Base-by-base conservation (phyloP, 2,797 vertebrate genomes). In the Thamnophis elegans region DNA sequence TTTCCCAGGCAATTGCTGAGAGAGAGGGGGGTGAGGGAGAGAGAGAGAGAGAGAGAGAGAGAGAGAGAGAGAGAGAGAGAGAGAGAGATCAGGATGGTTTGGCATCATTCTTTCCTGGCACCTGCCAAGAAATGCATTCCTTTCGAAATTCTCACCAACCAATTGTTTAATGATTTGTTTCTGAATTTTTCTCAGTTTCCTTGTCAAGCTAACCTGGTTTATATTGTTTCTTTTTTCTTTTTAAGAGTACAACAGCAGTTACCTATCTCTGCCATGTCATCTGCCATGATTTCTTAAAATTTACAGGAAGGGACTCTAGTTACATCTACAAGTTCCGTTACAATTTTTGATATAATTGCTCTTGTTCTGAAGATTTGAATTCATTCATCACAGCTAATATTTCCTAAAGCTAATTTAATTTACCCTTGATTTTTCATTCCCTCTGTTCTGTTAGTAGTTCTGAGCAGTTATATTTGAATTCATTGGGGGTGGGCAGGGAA, bases 401-500 rank as follows among this genome's bases (percentile, higher is more conserved):
- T 68, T 68, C n/a, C 65, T 68, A 68, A 68, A 14, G 2, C 13
- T 68, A 68, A 32, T 32, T 68, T 68, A 32, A 68, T 68, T 68
- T 32, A 68, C 14, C 1, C 14, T 68, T 68, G n/a, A 32, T 68
- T 68, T 32, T 32, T 16, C n/a, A 32, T 6, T 68, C 14, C n/a
- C 65, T 68, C 13, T 68, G 6, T 68, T 68, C 16, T 16, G 65
- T 32, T n/a, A 68, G 2, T 68, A 5, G n/a, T 68, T 68, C 65
- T 68, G 65, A n/a, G 28, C 62, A 68, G 13, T 68, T 68, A 32
- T 2, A 68, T 68, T 68, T 68, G 14, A 68, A 32, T 68, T 5
- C n/a, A 18, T 32, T 2, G 13, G 14, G 13, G 2, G n/a, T n/a
- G n/a, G 28, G 0, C 1, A 22, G 5, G 56, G 5, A 6, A 16